Evolutionary conservation across 2,888 invertebrate genomes (phyloP), one percentile per base, ranked within the genome.

Genomic region (Pandemis cinnamomeana): DNA sequence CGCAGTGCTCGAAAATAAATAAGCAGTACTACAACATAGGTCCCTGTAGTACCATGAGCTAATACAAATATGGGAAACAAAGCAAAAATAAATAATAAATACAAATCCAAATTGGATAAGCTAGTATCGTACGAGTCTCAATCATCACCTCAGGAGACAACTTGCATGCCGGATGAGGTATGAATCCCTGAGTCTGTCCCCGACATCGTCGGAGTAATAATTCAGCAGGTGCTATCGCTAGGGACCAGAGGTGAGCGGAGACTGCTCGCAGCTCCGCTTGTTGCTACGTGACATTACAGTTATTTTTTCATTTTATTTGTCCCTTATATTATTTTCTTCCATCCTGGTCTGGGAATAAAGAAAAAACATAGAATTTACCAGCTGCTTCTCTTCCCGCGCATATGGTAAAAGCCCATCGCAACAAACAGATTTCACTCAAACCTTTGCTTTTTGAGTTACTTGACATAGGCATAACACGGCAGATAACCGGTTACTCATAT

Each of bases 141-240:
- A 71, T 74, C 71, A 74, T 71, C 74, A 67, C 67, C 71, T 71
- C 67, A 53, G 74, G 74, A 74, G 70, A 66, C 74, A 71, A 66
- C 67, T 67, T 74, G 73, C 73, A 74, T 67, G 70, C 67, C 74
- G 62, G 71, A 74, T 74, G 67, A 74, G 71, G 61, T 53, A 74
- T 71, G 70, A 74, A 71, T 73, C 69, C 69, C n/a, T 70, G 69
- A 73, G 73, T 66, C 64, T 27, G 68, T 68, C 55, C 66, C 60
- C 71, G 53, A 41, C 66, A 51, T 42, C 73, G 70, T 13, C 61
- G 53, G 61, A 71, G 71, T 71, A 74, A 74, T 74, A 71, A 74
- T 74, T 74, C 74, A 74, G 71, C 51, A 70, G 69, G 60, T 62
- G 46, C 67, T 61, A 67, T 70, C 71, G 20, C 74, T 61, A 27